Conservation (phyloP, 2,888 invertebrate species). For the Matsumyia berberina region DNA sequence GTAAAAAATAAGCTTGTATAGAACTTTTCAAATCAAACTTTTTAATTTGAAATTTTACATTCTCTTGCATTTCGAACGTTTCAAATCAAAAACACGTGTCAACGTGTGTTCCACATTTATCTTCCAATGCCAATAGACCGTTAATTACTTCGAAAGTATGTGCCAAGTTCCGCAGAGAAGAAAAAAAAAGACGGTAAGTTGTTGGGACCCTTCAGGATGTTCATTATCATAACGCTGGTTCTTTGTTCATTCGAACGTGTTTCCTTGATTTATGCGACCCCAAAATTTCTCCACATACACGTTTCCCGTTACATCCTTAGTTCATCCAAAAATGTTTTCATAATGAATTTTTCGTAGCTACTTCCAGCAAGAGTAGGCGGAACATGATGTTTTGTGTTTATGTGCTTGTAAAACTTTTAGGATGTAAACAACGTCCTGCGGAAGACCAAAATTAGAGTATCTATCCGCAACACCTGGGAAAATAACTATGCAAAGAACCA, state of each 20-base stretch:
- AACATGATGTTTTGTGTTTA: constrained; percentile 17
- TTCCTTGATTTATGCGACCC: constrained; percentile 28
- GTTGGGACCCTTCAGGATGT: constrained; percentile 9
- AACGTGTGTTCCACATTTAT: constrained; percentile 6
- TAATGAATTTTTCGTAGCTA: constrained; percentile 25
- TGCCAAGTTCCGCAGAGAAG: constrained; percentile 5
- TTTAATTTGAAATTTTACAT: constrained; percentile 43
- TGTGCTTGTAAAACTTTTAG: constrained; percentile 56
- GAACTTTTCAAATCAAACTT: constrained; percentile 63
- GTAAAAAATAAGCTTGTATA: constrained; percentile 14
- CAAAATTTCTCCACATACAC: neutral
- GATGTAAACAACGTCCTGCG: constrained; percentile 65
- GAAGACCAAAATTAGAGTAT: constrained; percentile 66
- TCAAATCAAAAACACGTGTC: constrained; percentile 27
- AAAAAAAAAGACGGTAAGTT: neutral
- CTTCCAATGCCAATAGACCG: constrained; percentile 12
- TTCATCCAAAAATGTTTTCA: constrained; percentile 28
- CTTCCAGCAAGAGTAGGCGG: constrained; percentile 3
- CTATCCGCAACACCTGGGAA: constrained; percentile 55
- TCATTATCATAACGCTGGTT: constrained; percentile 31
- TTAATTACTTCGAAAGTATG: constrained; percentile 40
- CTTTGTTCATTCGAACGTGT: constrained; percentile 8
- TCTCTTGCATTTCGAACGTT: constrained; percentile 20
- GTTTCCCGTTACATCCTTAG: neutral
- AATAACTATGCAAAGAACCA: neutral